Evolutionary conservation across 2,797 vertebrate species (phyloP).

Genomic region (Alcedo atthis): DNA sequence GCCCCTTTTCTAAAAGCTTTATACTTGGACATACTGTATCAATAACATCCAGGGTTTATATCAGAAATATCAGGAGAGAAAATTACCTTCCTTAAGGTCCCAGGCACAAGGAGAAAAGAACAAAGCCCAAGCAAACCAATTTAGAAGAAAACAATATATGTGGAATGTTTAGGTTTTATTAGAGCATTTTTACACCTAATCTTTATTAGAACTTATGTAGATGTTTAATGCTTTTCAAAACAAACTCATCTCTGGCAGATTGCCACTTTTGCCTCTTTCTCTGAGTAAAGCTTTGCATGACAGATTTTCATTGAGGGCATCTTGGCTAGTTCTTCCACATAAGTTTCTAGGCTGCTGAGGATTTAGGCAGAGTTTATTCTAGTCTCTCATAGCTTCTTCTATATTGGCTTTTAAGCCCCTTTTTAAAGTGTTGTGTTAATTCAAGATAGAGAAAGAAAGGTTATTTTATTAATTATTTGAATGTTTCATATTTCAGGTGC

Average conservation of each 20-base stretch:
- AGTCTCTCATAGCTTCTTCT: background rate
- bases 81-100: background rate
- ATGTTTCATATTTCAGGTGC: background rate
- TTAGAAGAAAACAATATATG: background rate
- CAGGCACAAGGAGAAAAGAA: background rate
- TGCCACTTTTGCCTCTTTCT: background rate
- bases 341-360: background rate
- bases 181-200: background rate
- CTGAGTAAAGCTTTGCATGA: background rate
- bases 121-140: background rate
- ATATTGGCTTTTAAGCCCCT: background rate
- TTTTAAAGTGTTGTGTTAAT: background rate
- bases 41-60: background rate
- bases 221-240: background rate
- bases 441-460: background rate
- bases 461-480: background rate
- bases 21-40: background rate
- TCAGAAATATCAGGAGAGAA: background rate
- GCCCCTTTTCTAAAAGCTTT: background rate
- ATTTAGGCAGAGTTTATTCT: constrained; percentile 5
- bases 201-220: background rate
- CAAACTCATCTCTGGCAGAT: background rate
- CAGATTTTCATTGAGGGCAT: background rate
- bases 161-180: background rate
- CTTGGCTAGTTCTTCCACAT: background rate